Conservation (phyloP, 2,888 invertebrate species). For the Drosophila subquinaria region DNA sequence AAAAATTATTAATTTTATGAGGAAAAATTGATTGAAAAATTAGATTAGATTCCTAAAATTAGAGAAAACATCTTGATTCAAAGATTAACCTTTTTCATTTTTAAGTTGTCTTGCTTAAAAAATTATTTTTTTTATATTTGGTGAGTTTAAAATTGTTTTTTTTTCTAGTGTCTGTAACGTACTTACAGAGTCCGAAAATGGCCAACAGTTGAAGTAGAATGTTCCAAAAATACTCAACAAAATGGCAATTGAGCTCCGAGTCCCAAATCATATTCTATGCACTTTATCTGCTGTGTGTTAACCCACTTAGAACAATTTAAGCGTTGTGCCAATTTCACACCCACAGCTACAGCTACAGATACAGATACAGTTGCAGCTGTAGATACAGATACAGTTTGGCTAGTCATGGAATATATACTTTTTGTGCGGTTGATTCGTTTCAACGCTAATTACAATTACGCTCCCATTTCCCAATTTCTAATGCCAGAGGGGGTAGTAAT, state of each 20-base stretch:
- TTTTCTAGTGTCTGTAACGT: too few species aligned
- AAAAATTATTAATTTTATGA: too few species aligned
- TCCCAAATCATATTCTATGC: constrained; percentile 36
- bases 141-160: too few species aligned
- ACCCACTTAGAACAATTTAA: constrained; percentile 70
- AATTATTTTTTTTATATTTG: too few species aligned
- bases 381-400: not conserved
- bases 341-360: constrained; percentile 19
- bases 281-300: constrained; percentile 56
- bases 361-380: not conserved
- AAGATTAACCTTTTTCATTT: too few species aligned
- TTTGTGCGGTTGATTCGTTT: constrained; percentile 59
- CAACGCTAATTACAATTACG: constrained; percentile 74
- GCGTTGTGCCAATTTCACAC: constrained; percentile 53
- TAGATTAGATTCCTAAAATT: too few species aligned
- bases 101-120: too few species aligned
- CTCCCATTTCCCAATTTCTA: constrained; percentile 27
- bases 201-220: not conserved
- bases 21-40: too few species aligned
- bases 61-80: too few species aligned
- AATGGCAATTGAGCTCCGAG: not conserved
- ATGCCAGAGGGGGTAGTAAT: not conserved
- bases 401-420: constrained; percentile 33
- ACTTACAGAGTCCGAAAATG: not conserved
- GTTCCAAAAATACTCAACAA: not conserved